Percentiles rank a stretch among this genome's conserved stretches.
phyloP scores from a whole-genome alignment of 2,113 vertebrate genomes.

The Tetraodon nigroviridis region DNA sequence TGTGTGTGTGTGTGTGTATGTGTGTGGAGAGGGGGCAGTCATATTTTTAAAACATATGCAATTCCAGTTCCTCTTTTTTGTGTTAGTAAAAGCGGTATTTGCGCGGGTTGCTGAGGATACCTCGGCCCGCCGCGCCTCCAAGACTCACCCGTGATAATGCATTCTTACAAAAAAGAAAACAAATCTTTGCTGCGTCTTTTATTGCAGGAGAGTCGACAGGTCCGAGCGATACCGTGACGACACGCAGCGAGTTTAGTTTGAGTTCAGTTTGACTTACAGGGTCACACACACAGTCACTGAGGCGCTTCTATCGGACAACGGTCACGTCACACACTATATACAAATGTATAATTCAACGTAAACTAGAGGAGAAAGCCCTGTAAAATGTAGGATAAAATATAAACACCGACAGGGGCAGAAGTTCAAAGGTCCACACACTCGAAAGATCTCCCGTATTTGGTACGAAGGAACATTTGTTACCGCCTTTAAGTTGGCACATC shows the following conservation, averaged over 20 bases:
- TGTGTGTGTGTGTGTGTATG: no score
- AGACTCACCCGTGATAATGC: constrained; percentile 15
- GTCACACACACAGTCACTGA: constrained; percentile 36
- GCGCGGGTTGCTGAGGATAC: constrained; percentile 67
- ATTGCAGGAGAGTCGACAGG: constrained; percentile 49
- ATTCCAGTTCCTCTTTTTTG: constrained; percentile 80
- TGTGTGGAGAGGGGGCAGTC: no score
- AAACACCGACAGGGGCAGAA: constrained; percentile 29
- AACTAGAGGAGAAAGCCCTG: constrained; percentile 33
- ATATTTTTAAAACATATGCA: constrained; percentile 79
- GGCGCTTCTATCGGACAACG: constrained; percentile 41
- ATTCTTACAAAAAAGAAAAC: background rate
- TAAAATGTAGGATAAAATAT: constrained; percentile 43
- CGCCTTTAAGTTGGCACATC: constrained; percentile 46
- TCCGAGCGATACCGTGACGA: constrained; percentile 17
- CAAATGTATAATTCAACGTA: constrained; percentile 39
- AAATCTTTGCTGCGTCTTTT: constrained; percentile 42
- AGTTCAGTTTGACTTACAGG: constrained; percentile 21
- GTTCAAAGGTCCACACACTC: constrained; percentile 28
- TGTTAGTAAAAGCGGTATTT: constrained; percentile 81
- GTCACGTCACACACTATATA: constrained; percentile 61
- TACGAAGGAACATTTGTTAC: constrained; percentile 38
- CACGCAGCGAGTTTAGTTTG: constrained; percentile 32
- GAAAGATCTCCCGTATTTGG: constrained; percentile 19
- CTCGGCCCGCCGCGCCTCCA: constrained; percentile 45